Percentiles rank a stretch among this genome's conserved stretches.
These are phyloP conservation scores for Lepidurus arcticus DNA, from an alignment of 1,140 invertebrate species.

Conservation along the genomic window DNA sequence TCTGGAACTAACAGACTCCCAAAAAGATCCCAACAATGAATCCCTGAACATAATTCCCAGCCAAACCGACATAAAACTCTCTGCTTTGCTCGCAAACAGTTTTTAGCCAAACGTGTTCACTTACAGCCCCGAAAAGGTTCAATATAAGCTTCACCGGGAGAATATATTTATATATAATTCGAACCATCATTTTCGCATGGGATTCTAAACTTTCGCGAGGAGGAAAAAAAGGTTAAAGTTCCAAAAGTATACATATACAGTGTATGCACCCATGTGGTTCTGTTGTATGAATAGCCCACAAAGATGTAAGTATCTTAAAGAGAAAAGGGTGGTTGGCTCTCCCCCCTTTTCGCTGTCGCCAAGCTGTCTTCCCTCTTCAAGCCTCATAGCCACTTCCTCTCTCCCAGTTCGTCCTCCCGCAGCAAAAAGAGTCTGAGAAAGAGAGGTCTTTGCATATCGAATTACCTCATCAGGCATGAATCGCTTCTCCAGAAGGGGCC, in stretches of 20 bases:
- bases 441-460: background rate
- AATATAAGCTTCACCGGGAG: no score
- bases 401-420: background rate
- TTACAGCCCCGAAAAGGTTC: no score
- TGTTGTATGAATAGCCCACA: background rate
- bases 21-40: background rate
- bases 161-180: no score
- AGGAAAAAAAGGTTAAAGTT: no score
- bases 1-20: constrained; percentile 1
- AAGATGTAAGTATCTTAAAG: background rate
- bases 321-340: background rate
- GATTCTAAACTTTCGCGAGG: no score
- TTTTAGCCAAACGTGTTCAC: no score
- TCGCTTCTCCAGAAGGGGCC: constrained; percentile 20
- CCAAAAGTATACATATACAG: no score
- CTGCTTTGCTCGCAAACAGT: no score
- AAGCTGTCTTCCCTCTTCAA: constrained; percentile 11
- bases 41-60: background rate
- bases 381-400: constrained; percentile 3
- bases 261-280: background rate
- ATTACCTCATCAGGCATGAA: constrained; percentile 16
- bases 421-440: constrained; percentile 18
- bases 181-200: no score
- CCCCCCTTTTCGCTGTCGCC: background rate
- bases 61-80: background rate